A percentile compares a stretch with the other conserved stretches of the same genome.
Conservation (phyloP, 2,113 vertebrate genomes). For the Lamprologus lemairii region DNA sequence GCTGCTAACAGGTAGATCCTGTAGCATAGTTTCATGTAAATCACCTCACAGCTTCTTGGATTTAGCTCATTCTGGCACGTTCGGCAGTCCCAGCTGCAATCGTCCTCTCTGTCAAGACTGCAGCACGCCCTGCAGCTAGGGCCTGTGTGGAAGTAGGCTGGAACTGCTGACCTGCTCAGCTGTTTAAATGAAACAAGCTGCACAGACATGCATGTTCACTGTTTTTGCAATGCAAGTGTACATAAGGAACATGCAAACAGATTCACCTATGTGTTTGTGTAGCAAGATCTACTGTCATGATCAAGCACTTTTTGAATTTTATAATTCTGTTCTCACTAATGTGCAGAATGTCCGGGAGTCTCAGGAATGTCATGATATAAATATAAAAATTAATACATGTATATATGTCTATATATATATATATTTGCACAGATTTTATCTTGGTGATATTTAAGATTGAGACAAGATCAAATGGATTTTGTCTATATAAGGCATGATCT, state of each 20-base stretch:
- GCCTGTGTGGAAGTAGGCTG: slow-evolving; percentile 3
- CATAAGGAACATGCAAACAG: background rate
- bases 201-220: background rate
- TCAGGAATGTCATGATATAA: background rate
- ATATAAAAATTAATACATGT: too few species aligned
- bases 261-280: background rate
- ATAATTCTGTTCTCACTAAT: background rate
- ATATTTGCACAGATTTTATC: background rate
- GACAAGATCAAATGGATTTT: slow-evolving; percentile 15
- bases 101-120: background rate
- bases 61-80: background rate
- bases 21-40: slow-evolving; percentile 12
- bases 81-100: background rate
- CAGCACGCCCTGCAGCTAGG: background rate
- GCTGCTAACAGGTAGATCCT: background rate
- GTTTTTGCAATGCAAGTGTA: background rate
- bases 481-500: slow-evolving; percentile 42
- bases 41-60: background rate
- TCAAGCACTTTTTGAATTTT: background rate
- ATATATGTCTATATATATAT: background rate
- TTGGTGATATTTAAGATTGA: background rate
- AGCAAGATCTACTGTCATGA: background rate
- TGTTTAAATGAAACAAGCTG: background rate
- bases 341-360: background rate
- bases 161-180: background rate